These are phyloP conservation scores for Mohoua ochrocephala DNA, from an alignment of 2,113 vertebrate species.

Conservation along the genomic window DNA sequence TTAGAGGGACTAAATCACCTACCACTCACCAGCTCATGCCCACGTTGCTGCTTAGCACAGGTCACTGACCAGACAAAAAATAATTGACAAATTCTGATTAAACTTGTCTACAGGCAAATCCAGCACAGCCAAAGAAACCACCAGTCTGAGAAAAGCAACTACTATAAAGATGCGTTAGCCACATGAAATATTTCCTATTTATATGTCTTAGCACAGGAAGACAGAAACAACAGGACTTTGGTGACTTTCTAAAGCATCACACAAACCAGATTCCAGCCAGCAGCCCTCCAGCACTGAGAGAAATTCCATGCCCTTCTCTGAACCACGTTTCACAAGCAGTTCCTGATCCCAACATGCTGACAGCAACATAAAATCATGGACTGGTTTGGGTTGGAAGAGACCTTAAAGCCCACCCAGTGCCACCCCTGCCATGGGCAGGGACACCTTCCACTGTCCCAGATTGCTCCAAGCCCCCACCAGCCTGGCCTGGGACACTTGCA, in stretches of 20 bases:
- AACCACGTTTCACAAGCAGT: background rate
- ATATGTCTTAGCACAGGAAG: background rate
- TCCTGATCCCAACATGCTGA: background rate
- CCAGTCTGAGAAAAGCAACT: background rate
- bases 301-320: background rate
- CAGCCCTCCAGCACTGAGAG: background rate
- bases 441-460: rapidly evolving
- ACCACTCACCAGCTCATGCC: background rate
- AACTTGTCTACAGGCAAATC: background rate
- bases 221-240: background rate
- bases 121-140: background rate
- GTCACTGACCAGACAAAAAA: background rate
- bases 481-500: background rate
- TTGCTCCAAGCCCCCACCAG: rapidly evolving
- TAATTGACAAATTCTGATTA: background rate
- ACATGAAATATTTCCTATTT: background rate
- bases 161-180: background rate
- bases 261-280: background rate
- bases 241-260: background rate
- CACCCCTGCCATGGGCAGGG: background rate
- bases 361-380: background rate
- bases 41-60: rapidly evolving
- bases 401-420: rapidly evolving
- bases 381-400: background rate
- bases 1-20: background rate